Conservation (phyloP, 2,888 invertebrate species). For the Bursaphelenchus okinawaensis region DNA sequence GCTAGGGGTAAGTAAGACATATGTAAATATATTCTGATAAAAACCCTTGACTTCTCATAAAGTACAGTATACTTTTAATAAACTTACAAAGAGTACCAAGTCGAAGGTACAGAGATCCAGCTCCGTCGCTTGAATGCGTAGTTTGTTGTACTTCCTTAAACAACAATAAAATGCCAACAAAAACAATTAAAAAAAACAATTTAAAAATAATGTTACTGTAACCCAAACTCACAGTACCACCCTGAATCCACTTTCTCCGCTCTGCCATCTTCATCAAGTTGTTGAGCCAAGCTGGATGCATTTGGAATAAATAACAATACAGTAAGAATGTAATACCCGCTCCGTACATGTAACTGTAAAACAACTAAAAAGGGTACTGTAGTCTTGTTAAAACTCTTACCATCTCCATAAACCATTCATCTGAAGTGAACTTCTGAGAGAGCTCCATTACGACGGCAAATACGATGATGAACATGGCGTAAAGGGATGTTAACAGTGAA, state of each 20-base stretch:
- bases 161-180: no score
- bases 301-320: constrained; percentile 50
- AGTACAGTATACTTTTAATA: neutral
- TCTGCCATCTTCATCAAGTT: constrained; percentile 2
- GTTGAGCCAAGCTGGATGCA: constrained; percentile 46
- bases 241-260: constrained; percentile 10
- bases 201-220: neutral
- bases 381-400: constrained; percentile 17
- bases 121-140: constrained; percentile 43
- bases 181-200: no score
- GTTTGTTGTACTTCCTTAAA: constrained; percentile 33
- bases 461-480: constrained; percentile 49
- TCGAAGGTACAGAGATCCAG: constrained; percentile 50
- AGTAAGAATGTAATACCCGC: constrained; percentile 44
- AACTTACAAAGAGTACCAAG: constrained; percentile 51
- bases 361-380: constrained; percentile 35
- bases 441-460: constrained; percentile 49
- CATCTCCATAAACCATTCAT: constrained; percentile 49
- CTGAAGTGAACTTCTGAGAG: constrained; percentile 47
- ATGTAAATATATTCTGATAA: no score
- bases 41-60: no score
- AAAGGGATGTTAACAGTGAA: constrained; percentile 47
- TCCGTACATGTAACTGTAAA: constrained; percentile 53
- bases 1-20: no score
- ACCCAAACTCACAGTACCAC: neutral